Evolutionary conservation across 1,140 invertebrate genomes (phyloP), one percentile per base, ranked within the genome.

Genomic region (Drosophila saltans): DNA sequence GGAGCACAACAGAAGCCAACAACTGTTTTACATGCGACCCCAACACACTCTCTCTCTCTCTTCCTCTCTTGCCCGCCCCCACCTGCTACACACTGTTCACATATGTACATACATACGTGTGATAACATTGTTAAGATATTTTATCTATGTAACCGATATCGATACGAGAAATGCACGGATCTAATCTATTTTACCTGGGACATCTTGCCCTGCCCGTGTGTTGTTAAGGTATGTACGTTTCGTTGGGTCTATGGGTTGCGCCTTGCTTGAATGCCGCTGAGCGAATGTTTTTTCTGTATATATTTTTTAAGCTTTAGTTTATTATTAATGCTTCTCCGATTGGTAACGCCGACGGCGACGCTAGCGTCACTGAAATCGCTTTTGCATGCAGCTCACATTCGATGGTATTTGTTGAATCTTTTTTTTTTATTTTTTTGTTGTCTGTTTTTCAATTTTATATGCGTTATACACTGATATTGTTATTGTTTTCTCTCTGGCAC

Each of bases 401-500:
- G 66, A 55, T 64, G 56, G 77, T 67, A 82, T 88, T 86, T 88
- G 69, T 80, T 36, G 1, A 36, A 78, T 78, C 66, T 84, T 77
- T 83, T 79, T 65, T 24, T 26, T 52, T 24, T 43, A 74, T 83
- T 79, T 65, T 3, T 24, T 26, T 52, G 9, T 43, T 41, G 69
- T 76, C 75, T 57, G 43, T 40, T 64, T 64, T 65, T 69, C 58
- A 64, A 65, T 71, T 67, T 62, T 59, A 61, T 56, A 45, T 64
- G 33, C 33, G 33, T 28, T 56, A 48, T 28, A 41, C 67, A 41
- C 67, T 58, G 58, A 16, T 60, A 41, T 69, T 65, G 66, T 73
- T 73, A 80, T 81, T 85, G 69, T 86, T 85, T 70, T 85, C 81
- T 85, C 81, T 77, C 77, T 71, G 78, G 75, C 75, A 61, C 68